phyloP scores from a whole-genome alignment of 2,113 vertebrate genomes.

The Diglossa brunneiventris region DNA sequence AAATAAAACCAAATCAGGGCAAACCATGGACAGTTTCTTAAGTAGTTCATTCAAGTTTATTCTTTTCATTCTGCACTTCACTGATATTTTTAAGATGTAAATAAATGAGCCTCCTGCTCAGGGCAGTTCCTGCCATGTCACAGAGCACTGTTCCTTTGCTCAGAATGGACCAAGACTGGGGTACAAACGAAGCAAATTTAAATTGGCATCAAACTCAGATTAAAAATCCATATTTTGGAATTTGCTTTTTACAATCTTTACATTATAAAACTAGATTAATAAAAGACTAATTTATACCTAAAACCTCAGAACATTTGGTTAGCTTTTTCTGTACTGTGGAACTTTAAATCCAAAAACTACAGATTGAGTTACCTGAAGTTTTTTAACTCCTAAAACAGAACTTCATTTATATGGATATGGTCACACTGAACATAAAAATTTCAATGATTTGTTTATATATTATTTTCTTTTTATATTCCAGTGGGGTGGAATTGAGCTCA shows the following conservation, averaged over 20 bases:
- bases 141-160: accelerated
- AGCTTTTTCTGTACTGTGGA: neutral
- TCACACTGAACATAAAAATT: neutral
- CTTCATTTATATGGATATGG: neutral
- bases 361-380: neutral
- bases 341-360: neutral
- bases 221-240: neutral
- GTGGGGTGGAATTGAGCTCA: neutral
- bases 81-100: neutral
- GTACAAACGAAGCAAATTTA: neutral
- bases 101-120: neutral
- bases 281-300: neutral
- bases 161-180: neutral
- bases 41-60: neutral
- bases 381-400: neutral
- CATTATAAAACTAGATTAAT: neutral
- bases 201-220: neutral
- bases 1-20: neutral
- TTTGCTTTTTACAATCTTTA: neutral
- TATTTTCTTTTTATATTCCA: neutral
- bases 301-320: neutral
- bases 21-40: neutral
- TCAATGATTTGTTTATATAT: neutral
- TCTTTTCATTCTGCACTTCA: neutral
- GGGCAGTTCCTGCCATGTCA: neutral